Conservation (phyloP, 2,113 vertebrate genomes). For the Bagarius yarrelli region DNA sequence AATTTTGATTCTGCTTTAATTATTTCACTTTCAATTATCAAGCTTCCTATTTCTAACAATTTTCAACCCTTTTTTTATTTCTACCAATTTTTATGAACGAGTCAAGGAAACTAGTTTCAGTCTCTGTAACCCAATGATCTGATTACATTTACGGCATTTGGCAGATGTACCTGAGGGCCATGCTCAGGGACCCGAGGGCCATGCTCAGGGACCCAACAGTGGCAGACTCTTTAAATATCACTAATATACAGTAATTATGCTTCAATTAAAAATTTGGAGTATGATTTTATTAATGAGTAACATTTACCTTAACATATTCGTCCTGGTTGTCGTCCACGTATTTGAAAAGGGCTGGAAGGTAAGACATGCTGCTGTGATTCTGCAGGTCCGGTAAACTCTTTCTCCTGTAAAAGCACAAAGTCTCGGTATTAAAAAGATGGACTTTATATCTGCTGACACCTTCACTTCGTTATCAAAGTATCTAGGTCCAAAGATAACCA, state of each 20-base stretch:
- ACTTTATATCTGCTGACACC: constrained; percentile 39
- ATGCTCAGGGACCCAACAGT: too few species aligned
- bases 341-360: constrained; percentile 79
- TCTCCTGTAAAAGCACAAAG: constrained; percentile 5
- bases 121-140: too few species aligned
- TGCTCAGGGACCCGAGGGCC: too few species aligned
- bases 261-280: neutral
- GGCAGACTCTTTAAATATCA: too few species aligned
- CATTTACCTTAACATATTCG: constrained; percentile 80
- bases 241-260: neutral
- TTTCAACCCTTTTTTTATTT: too few species aligned
- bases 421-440: neutral
- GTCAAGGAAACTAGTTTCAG: neutral
- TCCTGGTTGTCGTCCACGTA: constrained; percentile 91
- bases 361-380: constrained; percentile 70
- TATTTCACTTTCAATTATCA: too few species aligned
- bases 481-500: constrained; percentile 6
- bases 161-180: too few species aligned
- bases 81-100: too few species aligned
- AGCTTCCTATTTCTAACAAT: too few species aligned
- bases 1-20: too few species aligned
- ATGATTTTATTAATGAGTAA: too few species aligned
- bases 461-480: constrained; percentile 8
- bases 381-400: neutral
- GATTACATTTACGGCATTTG: too few species aligned